Base-by-base conservation (phyloP, 2,888 invertebrate species). In the Aquatica leii region DNA sequence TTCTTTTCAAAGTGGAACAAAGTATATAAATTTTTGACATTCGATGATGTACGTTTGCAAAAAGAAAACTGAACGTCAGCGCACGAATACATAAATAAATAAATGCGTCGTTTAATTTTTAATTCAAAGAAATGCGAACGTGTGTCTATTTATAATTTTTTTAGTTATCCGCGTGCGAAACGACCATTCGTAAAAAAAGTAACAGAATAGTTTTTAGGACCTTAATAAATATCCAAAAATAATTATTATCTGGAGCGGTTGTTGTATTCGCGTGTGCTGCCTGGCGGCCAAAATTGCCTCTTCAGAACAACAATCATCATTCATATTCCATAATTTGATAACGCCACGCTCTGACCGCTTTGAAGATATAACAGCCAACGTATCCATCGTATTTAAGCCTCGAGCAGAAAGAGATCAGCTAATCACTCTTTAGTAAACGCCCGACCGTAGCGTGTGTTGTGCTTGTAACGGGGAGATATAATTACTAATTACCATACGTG, bases 261-360 rank as follows among this genome's bases (percentile, higher is more conserved):
- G 64, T 56, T 60, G 57, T 56, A 60, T 65, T 60, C 57, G 65
- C 65, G 65, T 65, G 65, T 65, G 65, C 61, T 52, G 65, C 51
- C 65, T 59, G 56, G 34, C 53, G 65, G 65, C 59, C 20, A 52
- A 48, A 52, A 56, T 51, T 57, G 59, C 64, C 60, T 52, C 60
- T 56, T 54, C 59, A 40, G 37, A 65, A 62, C 53, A 65, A 65
- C 67, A 66, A 66, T 66, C 66, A 66, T 66, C 66, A 67, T 67
- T 67, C 67, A 67, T 67, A 62, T 65, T 65, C 49, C 62, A 65
- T 67, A 62, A 67, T 67, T 67, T 62, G 67, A 67, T 67, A 67
- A 67, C 65, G 67, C 62, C 62, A 67, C 56, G 58, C 65, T 64
- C 66, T 64, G 66, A 55, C 60, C 63, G 65, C 64, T 67, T 67